Base-by-base conservation (phyloP, 2,797 vertebrate genomes). In the Vipera latastei region DNA sequence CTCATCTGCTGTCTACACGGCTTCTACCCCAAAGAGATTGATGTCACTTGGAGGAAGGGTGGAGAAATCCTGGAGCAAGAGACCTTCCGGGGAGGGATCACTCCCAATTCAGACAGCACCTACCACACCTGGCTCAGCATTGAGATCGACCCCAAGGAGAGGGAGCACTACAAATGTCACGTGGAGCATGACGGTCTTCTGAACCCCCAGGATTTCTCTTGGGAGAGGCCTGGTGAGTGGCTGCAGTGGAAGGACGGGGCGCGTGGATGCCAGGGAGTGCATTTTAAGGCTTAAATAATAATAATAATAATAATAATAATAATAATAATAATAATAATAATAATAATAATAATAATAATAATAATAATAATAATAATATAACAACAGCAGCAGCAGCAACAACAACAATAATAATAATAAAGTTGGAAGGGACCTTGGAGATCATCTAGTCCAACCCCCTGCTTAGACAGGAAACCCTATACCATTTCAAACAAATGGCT, bases 21-120 rank as follows among this genome's bases (percentile, higher is more conserved):
- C 55, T 92, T 93, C 83, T 90, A 69, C 44, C 88, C 93, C 26
- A 61, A 25, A 22, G 22, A 83, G 11, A 69, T 93, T 16, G 18
- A 55, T 0, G 6, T 92, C 51, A 88, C 6, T 18, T 93, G 93
- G 93, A 6, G 28, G 38, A 55, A 32, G 4, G 25, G 1, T 0
- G 91, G 60, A 55, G 60, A 12, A 13, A 6, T 57, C n/a, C 59
- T 38, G 55, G 55, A 38, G 56, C 32, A 60, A 20, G 87, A 88
- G 20, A 88, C 87, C 4, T 0, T 88, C n/a, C 56, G 26, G 1
- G 14, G 18, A 1, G 61, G 89, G 3, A 13, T 88, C n/a, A 38
- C 73, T 28, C 91, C 91, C 91, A 92, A 92, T 9, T 61, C 89
- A 6, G 89, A 92, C 2, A 11, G 89, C 48, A 92, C 89, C 38